Conservation (phyloP, 2,113 vertebrate genomes). For the Catagonus wagneri region DNA sequence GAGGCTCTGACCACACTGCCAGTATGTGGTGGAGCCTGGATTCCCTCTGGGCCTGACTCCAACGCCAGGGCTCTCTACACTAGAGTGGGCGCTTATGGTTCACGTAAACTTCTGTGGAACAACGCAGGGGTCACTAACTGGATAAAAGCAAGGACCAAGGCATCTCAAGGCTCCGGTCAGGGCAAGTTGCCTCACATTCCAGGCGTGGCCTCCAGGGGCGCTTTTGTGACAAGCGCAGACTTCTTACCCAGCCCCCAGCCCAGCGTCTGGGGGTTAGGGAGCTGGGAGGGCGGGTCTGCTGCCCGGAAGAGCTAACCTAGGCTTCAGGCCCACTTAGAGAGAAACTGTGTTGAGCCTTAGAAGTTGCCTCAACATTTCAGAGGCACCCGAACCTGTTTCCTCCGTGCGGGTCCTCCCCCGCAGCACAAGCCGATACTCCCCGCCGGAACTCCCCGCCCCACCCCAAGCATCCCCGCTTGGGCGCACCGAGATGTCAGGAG, state of each 20-base stretch:
- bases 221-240: rapidly evolving
- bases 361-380: neutral
- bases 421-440: no score
- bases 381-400: neutral
- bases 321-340: neutral
- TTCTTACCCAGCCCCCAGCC: neutral
- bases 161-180: neutral
- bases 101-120: neutral
- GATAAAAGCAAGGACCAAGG: neutral
- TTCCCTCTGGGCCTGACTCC: neutral
- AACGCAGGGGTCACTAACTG: neutral
- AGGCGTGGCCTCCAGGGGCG: neutral
- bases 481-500: neutral
- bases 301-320: neutral
- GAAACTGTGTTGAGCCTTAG: neutral
- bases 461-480: neutral
- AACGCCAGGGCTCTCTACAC: neutral
- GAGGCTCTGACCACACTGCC: neutral
- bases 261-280: neutral
- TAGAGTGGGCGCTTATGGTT: neutral
- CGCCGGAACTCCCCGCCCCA: neutral
- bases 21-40: neutral
- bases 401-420: neutral
- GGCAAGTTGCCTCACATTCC: no score
- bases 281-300: rapidly evolving